Percentiles rank a stretch among this genome's conserved stretches.
These are phyloP conservation scores for Turritopsis rubra DNA, from an alignment of 30 jellyfish, hydroid and myxozoan genomes.

Conservation along the genomic window DNA sequence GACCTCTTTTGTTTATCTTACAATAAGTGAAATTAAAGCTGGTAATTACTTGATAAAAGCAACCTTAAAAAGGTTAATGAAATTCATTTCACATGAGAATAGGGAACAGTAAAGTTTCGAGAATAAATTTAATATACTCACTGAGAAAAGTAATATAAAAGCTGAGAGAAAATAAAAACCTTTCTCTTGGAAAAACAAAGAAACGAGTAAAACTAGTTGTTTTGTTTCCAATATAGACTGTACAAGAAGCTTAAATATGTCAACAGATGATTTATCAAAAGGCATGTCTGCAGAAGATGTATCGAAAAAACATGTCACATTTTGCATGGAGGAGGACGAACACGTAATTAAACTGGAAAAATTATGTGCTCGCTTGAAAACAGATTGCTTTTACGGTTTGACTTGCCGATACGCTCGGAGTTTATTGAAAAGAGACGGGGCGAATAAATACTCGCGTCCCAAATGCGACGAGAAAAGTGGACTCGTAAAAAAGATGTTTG, in stretches of 20 bases:
- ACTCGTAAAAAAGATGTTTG: background rate
- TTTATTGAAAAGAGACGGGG: background rate
- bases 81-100: background rate
- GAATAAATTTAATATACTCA: no score
- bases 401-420: background rate
- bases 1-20: background rate
- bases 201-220: background rate
- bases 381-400: conserved; percentile 24
- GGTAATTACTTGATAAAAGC: background rate
- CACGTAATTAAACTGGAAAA: conserved; percentile 12
- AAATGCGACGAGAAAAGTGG: background rate
- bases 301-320: background rate
- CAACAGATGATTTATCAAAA: background rate
- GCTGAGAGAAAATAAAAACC: background rate
- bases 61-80: background rate
- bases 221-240: background rate
- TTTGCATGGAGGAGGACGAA: conserved; percentile 2
- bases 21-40: background rate
- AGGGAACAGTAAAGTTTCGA: background rate
- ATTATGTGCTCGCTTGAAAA: conserved; percentile 5
- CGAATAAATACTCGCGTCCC: conserved; percentile 9
- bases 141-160: no score
- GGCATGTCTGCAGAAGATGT: background rate
- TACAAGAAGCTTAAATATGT: background rate
- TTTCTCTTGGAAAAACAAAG: background rate